Evolutionary conservation across 2,113 vertebrate species (phyloP).

Genomic region (Anolis sagrei): DNA sequence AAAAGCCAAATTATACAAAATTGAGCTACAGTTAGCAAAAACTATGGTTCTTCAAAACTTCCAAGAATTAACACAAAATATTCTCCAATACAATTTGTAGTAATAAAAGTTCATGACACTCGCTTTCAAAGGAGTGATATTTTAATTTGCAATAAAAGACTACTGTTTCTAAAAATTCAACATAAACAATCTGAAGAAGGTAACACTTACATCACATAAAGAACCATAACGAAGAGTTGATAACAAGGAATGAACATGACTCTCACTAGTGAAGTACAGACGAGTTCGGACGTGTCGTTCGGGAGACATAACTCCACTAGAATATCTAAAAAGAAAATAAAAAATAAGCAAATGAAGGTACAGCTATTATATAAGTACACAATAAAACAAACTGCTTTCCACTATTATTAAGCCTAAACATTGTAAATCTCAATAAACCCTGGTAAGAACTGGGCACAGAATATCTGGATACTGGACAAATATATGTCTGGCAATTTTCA

Average conservation of each 20-base stretch:
- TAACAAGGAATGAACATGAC: slow-evolving; percentile 89
- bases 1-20: background rate
- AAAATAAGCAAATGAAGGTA: background rate
- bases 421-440: background rate
- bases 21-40: background rate
- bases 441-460: background rate
- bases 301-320: slow-evolving; percentile 89
- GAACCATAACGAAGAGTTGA: slow-evolving; percentile 89
- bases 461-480: background rate
- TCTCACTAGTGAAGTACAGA: slow-evolving; percentile 91
- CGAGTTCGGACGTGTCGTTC: slow-evolving; percentile 90
- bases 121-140: background rate
- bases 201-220: slow-evolving; percentile 86
- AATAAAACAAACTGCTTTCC: background rate
- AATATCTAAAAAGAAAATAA: slow-evolving; percentile 79
- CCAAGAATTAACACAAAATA: background rate
- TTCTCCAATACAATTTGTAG: background rate
- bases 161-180: background rate
- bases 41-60: background rate
- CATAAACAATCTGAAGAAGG: background rate
- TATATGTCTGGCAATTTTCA: background rate
- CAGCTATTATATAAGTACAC: background rate
- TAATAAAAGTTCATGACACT: background rate
- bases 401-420: background rate
- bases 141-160: background rate